A percentile compares a stretch with the other conserved stretches of the same genome.
These are phyloP conservation scores for Dyspetes luteomarginatus DNA, from an alignment of 2,888 invertebrate genomes.

Conservation along the genomic window DNA sequence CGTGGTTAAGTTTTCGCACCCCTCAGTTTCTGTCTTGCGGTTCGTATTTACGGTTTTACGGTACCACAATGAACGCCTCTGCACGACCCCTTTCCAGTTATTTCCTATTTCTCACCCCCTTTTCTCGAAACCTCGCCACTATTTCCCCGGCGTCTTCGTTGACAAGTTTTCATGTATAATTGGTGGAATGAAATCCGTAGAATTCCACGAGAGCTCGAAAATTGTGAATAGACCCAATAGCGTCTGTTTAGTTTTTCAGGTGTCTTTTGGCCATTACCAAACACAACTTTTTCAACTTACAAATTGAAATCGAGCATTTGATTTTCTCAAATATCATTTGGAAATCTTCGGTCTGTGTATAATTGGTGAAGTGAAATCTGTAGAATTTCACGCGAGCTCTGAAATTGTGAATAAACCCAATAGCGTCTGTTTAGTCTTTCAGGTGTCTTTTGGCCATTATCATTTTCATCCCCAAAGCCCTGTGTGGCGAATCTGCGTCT, in stretches of 20 bases:
- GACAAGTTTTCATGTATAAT: slow-evolving; percentile 80
- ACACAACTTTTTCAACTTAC: too few species aligned
- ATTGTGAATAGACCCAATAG: slow-evolving; percentile 6
- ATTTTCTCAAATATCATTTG: too few species aligned
- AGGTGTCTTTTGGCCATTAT: not conserved
- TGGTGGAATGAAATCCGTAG: slow-evolving; percentile 80
- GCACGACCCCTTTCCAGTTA: slow-evolving; percentile 54
- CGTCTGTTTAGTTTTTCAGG: too few species aligned
- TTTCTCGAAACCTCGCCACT: slow-evolving; percentile 44
- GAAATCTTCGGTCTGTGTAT: too few species aligned
- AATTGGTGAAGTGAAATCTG: too few species aligned
- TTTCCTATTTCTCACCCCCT: slow-evolving; percentile 13
- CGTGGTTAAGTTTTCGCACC: slow-evolving; percentile 66
- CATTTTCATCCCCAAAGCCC: not conserved
- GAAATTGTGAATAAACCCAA: not conserved
- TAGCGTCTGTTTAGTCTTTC: not conserved
- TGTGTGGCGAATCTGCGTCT: too few species aligned
- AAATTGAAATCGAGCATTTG: too few species aligned
- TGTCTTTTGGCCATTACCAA: too few species aligned
- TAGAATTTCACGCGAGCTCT: not conserved
- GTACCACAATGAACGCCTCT: slow-evolving; percentile 69
- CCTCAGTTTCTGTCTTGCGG: slow-evolving; percentile 70
- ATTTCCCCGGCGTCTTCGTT: slow-evolving; percentile 63
- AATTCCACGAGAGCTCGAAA: slow-evolving; percentile 71
- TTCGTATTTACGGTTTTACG: slow-evolving; percentile 75